Evolutionary conservation across 2,797 vertebrate species (phyloP), one percentile per base, ranked within the genome.

Genomic region (Mareca strepera): DNA sequence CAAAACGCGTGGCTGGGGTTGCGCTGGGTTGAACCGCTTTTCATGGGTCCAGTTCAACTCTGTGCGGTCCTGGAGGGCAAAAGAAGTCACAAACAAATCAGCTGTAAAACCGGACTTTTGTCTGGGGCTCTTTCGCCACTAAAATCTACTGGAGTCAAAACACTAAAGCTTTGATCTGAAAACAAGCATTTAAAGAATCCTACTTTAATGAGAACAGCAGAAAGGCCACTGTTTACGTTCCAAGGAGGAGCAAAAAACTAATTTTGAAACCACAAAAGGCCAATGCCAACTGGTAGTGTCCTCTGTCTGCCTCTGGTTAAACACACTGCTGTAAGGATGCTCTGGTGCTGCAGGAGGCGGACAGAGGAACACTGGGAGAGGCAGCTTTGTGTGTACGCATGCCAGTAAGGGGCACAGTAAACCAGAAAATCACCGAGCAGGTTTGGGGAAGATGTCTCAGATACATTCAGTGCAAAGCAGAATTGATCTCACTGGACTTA

Each of bases 261-360:
- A 68, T 43, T 82, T 52, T 48, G 53, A 79, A 91, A 82, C 48
- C 14, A 50, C 33, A 4, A 13, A 63, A 63, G 56, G 33, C 11
- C 53, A 52, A 63, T 58, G 62, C 23, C 66, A 79, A 29, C 13
- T 67, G 73, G 50, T 73, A 59, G 37, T 29, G 43, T 33, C 78
- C 76, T 86, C 62, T 50, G 46, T 41, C 68, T 67, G 67, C 21
- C 48, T 77, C 66, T 9, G 7, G 43, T 93, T 64, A 87, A 70
- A 21, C 4, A 17, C 29, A 76, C 58, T 2, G 7, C 58, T 17
- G 10, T 26, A 74, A 0, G 0, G 52, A n/a, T 82, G 17, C 39
- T 74, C 46, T 8, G 23, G 68, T 16, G 28, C 48, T 5, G 3
- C 0, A 0, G 39, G 62, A 74, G 52, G 53, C 41, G 37, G 46